Conservation (phyloP, 2,888 invertebrate species). For the Entomobrya proxima region DNA sequence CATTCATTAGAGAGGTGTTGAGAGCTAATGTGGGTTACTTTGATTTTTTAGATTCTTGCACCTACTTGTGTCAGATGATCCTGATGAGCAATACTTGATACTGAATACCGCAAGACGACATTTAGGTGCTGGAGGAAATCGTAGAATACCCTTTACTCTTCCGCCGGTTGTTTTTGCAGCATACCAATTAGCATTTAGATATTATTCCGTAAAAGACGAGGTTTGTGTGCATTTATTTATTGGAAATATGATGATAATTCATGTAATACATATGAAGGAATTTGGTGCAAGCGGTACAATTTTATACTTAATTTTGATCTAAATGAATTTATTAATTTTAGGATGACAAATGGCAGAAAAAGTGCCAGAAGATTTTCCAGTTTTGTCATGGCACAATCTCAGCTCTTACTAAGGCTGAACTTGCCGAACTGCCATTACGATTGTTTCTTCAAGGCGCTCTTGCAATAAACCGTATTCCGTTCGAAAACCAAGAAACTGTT, state of each 20-base stretch:
- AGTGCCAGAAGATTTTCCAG: slow-evolving; percentile 98
- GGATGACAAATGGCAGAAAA: slow-evolving; percentile 99
- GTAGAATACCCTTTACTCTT: slow-evolving; percentile 91
- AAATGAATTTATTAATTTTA: slow-evolving; percentile 77
- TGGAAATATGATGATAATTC: too few relatives aligned
- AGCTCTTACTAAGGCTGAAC: slow-evolving; percentile 94
- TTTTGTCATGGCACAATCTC: slow-evolving; percentile 98
- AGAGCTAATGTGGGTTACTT: neutral
- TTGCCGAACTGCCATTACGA: slow-evolving; percentile 94
- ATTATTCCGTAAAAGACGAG: slow-evolving; percentile 86
- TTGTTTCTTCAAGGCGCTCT: slow-evolving; percentile 97
- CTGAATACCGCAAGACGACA: slow-evolving; percentile 92
- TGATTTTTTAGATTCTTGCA: slow-evolving; percentile 84
- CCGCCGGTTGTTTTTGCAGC: slow-evolving; percentile 97
- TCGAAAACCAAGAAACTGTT: slow-evolving; percentile 96
- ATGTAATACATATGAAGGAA: neutral
- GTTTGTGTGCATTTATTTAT: too few relatives aligned
- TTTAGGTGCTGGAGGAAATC: slow-evolving; percentile 92
- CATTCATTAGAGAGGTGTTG: neutral
- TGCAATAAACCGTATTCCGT: slow-evolving; percentile 92
- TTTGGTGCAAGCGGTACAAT: too few relatives aligned
- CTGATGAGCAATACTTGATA: slow-evolving; percentile 93
- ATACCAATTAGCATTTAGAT: slow-evolving; percentile 90
- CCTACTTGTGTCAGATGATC: slow-evolving; percentile 86
- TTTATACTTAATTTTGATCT: slow-evolving; percentile 1